Conservation (phyloP, 2,113 vertebrate genomes). For the Ptychochromis oligacanthus region DNA sequence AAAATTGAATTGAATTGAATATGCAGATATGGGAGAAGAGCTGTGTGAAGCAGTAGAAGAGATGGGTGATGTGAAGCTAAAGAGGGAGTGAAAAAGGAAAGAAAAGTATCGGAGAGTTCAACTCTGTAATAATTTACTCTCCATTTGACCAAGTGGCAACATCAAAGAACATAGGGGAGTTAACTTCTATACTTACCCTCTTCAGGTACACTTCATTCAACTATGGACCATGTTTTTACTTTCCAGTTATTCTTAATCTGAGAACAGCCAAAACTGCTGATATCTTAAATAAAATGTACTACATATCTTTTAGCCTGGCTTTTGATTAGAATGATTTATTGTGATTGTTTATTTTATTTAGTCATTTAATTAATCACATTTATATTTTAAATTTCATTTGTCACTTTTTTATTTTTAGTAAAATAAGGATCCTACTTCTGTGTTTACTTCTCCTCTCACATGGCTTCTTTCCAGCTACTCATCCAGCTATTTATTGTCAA, state of each 20-base stretch:
- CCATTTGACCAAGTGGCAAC: background rate
- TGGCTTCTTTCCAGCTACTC: background rate
- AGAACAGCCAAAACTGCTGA: background rate
- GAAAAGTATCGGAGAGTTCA: background rate
- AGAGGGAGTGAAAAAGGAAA: background rate
- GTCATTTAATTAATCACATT: background rate
- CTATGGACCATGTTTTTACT: background rate
- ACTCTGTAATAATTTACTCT: background rate
- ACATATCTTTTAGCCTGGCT: background rate
- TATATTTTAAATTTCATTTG: background rate
- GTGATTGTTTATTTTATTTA: background rate
- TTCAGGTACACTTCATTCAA: background rate
- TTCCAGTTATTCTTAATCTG: background rate
- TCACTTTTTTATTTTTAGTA: background rate
- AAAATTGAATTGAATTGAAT: too few species aligned
- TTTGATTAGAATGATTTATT: background rate
- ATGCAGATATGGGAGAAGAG: background rate
- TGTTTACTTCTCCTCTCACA: background rate
- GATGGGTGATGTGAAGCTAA: background rate
- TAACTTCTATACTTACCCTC: background rate
- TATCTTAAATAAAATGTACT: background rate
- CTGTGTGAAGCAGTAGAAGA: background rate
- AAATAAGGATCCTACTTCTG: background rate
- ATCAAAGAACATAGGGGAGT: background rate
- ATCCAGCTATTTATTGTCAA: background rate